Percentiles rank a stretch among this genome's conserved stretches.
phyloP scores from a whole-genome alignment of 2,797 vertebrate species.

The Spheniscus humboldti region DNA sequence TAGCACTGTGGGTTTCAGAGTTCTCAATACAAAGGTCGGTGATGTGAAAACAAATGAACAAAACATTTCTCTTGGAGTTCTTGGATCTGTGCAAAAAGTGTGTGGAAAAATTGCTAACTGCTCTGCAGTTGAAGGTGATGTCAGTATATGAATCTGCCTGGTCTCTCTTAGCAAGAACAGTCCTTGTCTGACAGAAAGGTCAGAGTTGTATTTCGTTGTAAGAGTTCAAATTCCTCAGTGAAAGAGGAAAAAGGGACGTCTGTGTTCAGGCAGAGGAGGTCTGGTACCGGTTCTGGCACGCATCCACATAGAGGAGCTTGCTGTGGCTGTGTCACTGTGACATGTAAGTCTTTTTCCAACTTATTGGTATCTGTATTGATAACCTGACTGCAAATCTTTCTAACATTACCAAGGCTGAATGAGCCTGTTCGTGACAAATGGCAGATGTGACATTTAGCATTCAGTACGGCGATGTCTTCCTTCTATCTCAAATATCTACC shows the following conservation, averaged over 20 bases:
- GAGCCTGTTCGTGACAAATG: background rate
- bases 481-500: background rate
- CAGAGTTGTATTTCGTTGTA: background rate
- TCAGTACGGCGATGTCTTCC: background rate
- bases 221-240: background rate
- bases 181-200: background rate
- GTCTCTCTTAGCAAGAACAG: background rate
- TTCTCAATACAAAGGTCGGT: background rate
- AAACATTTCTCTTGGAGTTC: background rate
- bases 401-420: background rate
- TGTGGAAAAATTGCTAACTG: background rate
- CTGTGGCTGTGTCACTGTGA: background rate
- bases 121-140: background rate
- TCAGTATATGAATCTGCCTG: background rate
- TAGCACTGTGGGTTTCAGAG: background rate
- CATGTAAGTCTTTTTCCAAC: background rate
- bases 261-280: background rate
- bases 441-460: background rate
- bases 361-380: background rate
- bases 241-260: background rate
- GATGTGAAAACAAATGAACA: background rate
- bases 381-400: background rate
- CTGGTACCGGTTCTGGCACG: background rate
- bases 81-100: fast-evolving
- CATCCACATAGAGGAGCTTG: fast-evolving